Base-by-base conservation (phyloP, 2,888 invertebrate species). In the Dimorphilus gyrociliatus region DNA sequence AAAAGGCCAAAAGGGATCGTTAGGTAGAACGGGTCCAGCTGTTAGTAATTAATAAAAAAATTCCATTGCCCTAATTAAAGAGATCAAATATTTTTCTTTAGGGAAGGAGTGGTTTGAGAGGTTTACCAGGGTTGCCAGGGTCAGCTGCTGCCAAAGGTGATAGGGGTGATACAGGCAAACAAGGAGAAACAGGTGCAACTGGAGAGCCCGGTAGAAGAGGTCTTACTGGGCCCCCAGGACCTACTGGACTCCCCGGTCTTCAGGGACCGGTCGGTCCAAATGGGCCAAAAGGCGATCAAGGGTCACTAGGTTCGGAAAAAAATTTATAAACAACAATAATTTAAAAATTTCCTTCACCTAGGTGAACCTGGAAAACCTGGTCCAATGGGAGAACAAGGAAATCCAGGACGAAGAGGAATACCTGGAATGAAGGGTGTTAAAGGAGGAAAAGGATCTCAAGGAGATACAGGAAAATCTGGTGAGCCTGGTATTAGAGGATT, bases 81-180 rank as follows among this genome's bases (percentile, higher is more conserved):
- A 21, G 8, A 21, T 8, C n/a, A n/a, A 10, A n/a, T n/a, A 21
- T 21, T 21, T n/a, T 21, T 21, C 8, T n/a, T n/a, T 21, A 10
- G 8, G n/a, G 8, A 21, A 21, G n/a, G n/a, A n/a, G n/a, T n/a
- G n/a, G n/a, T n/a, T n/a, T n/a, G n/a, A n/a, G n/a, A n/a, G 75
- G 74, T 1, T 48, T 70, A 14, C 58, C 74, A 42, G 76, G 76
- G 16, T 56, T 69, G 19, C 69, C 72, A 13, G 81, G 81, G 18
- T 14, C 17, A 23, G 19, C 29, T 16, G 29, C 19, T 10, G 25
- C 6, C 14, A 8, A 8, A 16, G 29, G 29, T 10, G 10, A 5
- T 21, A 29, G 55, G 53, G 59, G 58, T 2, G 36, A 45, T 8
- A 36, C 44, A 21, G 68, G 68, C 28, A 51, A 53, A 38, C 51